Evolutionary conservation across 1,140 invertebrate genomes (phyloP), one percentile per base, ranked within the genome.

Genomic region (Megalonaias nervosa): DNA sequence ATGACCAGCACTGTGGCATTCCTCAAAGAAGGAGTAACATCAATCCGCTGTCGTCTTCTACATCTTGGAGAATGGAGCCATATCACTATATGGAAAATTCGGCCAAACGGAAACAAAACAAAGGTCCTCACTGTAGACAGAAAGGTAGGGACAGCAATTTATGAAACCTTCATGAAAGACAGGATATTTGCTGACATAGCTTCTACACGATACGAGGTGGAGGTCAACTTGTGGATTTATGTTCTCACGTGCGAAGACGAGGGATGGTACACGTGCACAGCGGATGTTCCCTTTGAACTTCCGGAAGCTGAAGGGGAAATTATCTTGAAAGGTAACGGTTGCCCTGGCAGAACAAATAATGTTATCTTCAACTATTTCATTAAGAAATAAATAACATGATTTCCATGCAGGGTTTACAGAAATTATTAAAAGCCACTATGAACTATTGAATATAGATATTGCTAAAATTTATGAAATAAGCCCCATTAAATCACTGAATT

Each of bases 191-290:
- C 72, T 13, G 23, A 26, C 13, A 23, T 62, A n/a, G 72, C n/a
- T 19, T 17, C 19, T 9, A 57, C 21, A 31, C 57, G 23, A 31
- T 74, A 74, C 64, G 62, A 74, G 31, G 64, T 55, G 62, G 65
- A 74, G 55, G 62, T 74, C 15, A n/a, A 26, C 55, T 17, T 74
- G 19, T 74, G 38, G 72, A 21, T 74, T 19, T 74, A 74, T 31
- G 31, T 48, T n/a, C 21, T 74, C 23, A 58, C 72, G 19, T 74
- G 72, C 72, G 72, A 23, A 17, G 72, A 74, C 72, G 64, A 74
- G 38, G 72, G 72, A 15, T n/a, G 26, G 60, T 74, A 74, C 55
- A 31, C 2, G 13, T 74, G 72, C 60, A 57, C 38, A 19, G 64
- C 57, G 23, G 57, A 67, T 58, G 26, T 17, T 17, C 60, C 26